These are phyloP conservation scores for Theristus sp. DNA, from an alignment of 2,888 invertebrate genomes.

Conservation along the genomic window DNA sequence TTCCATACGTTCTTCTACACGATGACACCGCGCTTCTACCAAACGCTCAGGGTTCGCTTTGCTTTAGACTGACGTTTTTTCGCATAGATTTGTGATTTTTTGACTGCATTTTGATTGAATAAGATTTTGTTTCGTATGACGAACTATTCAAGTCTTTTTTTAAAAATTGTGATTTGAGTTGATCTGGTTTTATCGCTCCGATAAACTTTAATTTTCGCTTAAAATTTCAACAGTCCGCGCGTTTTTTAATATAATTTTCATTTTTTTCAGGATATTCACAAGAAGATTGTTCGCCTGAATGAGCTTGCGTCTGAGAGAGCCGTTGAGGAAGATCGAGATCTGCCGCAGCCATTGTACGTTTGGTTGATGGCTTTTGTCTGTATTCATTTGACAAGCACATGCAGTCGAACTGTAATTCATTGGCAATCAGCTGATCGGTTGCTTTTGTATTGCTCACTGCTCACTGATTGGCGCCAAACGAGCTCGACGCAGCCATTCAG, in stretches of 20 bases:
- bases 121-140: slow-evolving; percentile 3
- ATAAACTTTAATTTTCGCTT: too few species aligned
- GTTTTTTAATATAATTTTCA: not conserved
- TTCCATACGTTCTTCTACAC: slow-evolving; percentile 81
- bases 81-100: too few species aligned
- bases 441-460: too few species aligned
- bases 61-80: too few species aligned
- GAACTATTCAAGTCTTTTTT: slow-evolving; percentile 3
- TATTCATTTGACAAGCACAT: not conserved
- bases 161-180: not conserved
- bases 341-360: not conserved
- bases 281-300: slow-evolving; percentile 28
- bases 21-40: slow-evolving; percentile 61
- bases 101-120: too few species aligned
- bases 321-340: not conserved
- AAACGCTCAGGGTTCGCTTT: slow-evolving; percentile 51
- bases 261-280: slow-evolving; percentile 45
- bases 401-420: too few species aligned
- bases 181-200: slow-evolving; percentile 4
- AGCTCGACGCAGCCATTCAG: too few species aligned
- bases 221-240: too few species aligned
- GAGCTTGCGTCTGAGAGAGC: not conserved
- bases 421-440: too few species aligned
- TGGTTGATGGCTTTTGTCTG: not conserved
- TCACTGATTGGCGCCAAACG: too few species aligned